Conservation (phyloP, 2,888 invertebrate genomes). For the Drosophila merina region DNA sequence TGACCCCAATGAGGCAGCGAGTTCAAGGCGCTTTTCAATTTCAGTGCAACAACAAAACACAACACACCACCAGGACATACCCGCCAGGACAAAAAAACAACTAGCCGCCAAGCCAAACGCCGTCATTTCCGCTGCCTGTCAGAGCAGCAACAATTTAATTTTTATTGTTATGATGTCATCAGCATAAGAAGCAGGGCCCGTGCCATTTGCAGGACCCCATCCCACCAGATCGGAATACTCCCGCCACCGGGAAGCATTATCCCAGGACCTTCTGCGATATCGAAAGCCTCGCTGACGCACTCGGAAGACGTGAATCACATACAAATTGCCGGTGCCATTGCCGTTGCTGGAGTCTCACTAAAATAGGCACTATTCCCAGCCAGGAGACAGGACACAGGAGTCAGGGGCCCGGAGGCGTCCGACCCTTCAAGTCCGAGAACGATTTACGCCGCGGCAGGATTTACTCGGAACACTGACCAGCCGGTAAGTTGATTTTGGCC, state of each 20-base stretch:
- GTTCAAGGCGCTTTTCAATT: conserved; percentile 44
- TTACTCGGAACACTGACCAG: conserved; percentile 31
- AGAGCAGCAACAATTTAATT: conserved; percentile 56
- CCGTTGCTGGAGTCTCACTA: conserved; percentile 8
- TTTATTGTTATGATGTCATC: conserved; percentile 65
- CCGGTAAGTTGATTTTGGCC: conserved; percentile 4
- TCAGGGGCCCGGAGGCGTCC: conserved; percentile 7
- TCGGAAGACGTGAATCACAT: conserved; percentile 48
- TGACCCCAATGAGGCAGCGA: conserved; percentile 10
- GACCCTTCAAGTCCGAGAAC: conserved; percentile 12
- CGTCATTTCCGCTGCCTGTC: conserved; percentile 49
- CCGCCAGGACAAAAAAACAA: conserved; percentile 16
- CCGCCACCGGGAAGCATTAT: neutral
- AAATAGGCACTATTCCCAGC: conserved; percentile 28
- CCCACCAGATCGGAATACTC: neutral
- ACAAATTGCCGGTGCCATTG: conserved; percentile 32
- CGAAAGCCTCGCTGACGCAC: conserved; percentile 28
- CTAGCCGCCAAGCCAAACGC: conserved; percentile 38
- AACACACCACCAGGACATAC: neutral
- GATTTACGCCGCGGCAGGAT: conserved; percentile 39
- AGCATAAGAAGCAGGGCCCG: conserved; percentile 47
- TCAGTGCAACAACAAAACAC: conserved; percentile 34
- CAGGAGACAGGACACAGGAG: neutral
- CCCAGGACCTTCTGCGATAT: neutral
- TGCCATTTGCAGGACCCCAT: conserved; percentile 30